Evolutionary conservation across 2,113 vertebrate species (phyloP).

Genomic region (Pollimyrus isidori): DNA sequence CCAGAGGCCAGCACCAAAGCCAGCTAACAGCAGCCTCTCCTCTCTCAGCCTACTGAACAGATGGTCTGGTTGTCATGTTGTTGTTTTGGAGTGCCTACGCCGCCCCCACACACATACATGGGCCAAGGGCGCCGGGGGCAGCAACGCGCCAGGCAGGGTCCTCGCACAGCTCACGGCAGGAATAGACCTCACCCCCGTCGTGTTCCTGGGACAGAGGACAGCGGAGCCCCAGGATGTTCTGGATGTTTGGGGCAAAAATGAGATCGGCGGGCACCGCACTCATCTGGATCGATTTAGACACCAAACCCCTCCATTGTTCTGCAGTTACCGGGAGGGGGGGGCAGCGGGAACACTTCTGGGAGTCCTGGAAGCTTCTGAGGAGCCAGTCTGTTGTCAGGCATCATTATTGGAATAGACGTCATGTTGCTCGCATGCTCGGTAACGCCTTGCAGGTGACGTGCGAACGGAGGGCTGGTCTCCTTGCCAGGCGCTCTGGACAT

Average conservation of each 20-base stretch:
- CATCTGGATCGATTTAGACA: neutral
- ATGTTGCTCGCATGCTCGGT: neutral
- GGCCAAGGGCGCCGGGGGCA: neutral
- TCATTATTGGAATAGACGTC: neutral
- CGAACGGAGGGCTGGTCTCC: neutral
- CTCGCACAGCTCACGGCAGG: neutral
- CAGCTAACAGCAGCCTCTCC: neutral
- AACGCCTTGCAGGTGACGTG: neutral
- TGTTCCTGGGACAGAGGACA: neutral
- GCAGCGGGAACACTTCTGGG: neutral
- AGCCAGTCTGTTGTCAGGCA: neutral
- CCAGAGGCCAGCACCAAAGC: neutral
- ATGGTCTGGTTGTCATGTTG: neutral
- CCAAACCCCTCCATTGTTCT: neutral
- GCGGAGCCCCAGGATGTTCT: neutral
- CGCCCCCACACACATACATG: neutral
- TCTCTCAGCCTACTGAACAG: neutral
- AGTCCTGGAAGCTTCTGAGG: neutral
- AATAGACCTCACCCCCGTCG: neutral
- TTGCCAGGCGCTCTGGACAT: neutral
- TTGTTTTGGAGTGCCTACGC: neutral
- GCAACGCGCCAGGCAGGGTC: neutral
- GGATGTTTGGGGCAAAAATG: neutral
- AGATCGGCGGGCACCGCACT: neutral
- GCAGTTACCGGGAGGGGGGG: neutral